These are phyloP conservation scores for Cololabis saira DNA, from an alignment of 2,113 vertebrate species.

Conservation along the genomic window DNA sequence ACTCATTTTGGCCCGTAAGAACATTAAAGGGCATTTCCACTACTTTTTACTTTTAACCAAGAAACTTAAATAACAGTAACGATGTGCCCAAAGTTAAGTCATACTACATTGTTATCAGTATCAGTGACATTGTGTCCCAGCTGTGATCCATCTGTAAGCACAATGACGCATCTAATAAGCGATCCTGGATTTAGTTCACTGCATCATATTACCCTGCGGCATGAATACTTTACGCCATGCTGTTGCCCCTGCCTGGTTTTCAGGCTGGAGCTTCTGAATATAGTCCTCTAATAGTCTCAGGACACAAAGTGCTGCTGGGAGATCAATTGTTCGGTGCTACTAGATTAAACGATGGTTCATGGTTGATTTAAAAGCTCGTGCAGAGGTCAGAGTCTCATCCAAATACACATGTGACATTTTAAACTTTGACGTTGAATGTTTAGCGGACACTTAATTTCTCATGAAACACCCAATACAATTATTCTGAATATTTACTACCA, in stretches of 20 bases:
- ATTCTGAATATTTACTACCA: no score
- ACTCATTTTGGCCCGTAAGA: no score
- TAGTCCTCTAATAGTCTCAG: constrained; percentile 33
- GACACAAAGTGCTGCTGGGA: constrained; percentile 10
- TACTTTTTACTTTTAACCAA: no score
- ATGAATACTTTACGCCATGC: not conserved
- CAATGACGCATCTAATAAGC: constrained; percentile 5
- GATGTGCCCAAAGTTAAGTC: not conserved
- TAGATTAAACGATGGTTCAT: not conserved
- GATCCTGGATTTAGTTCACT: not conserved
- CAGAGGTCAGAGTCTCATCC: not conserved
- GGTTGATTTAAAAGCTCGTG: not conserved
- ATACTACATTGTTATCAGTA: not conserved
- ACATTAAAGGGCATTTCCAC: no score
- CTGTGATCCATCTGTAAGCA: not conserved
- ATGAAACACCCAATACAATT: no score
- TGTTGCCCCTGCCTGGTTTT: constrained; percentile 6
- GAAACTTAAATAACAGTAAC: no score
- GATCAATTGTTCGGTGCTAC: constrained; percentile 11
- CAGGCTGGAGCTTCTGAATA: constrained; percentile 41
- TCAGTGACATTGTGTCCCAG: constrained; percentile 16
- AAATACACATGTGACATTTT: not conserved
- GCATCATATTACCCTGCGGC: constrained; percentile 36
- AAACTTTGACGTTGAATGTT: not conserved
- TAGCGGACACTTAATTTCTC: no score